Conservation (phyloP, 53 echinoderm and acorn worm species). For the Crossaster papposus region DNA sequence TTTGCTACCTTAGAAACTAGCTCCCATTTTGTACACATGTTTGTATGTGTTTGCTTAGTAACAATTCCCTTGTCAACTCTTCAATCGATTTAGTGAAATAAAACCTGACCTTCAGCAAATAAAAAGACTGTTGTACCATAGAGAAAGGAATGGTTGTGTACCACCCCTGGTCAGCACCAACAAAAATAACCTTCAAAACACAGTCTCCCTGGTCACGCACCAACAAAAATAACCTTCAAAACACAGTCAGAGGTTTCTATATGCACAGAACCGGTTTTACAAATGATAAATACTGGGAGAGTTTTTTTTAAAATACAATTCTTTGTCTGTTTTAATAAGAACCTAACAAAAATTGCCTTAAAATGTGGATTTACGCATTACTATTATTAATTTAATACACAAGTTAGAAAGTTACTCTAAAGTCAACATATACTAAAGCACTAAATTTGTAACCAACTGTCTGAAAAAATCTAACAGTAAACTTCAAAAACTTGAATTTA, state of each 20-base stretch:
- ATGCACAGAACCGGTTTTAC: background rate
- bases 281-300: background rate
- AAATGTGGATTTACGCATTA: background rate
- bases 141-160: too few relatives aligned
- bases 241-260: too few relatives aligned
- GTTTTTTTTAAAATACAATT: background rate
- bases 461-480: too few relatives aligned
- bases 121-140: background rate
- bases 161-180: too few relatives aligned
- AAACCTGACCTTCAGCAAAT: background rate
- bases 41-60: background rate
- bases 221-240: too few relatives aligned
- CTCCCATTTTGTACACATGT: background rate
- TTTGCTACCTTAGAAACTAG: background rate
- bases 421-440: too few relatives aligned
- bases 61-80: background rate
- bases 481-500: too few relatives aligned
- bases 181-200: too few relatives aligned
- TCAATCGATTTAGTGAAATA: background rate
- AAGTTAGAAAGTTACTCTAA: background rate
- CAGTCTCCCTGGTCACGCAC: too few relatives aligned
- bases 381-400: background rate
- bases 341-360: background rate
- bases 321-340: background rate
- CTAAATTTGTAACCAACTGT: too few relatives aligned